phyloP scores from a whole-genome alignment of 1,140 invertebrate species.

The Akabosia matsudoensis region DNA sequence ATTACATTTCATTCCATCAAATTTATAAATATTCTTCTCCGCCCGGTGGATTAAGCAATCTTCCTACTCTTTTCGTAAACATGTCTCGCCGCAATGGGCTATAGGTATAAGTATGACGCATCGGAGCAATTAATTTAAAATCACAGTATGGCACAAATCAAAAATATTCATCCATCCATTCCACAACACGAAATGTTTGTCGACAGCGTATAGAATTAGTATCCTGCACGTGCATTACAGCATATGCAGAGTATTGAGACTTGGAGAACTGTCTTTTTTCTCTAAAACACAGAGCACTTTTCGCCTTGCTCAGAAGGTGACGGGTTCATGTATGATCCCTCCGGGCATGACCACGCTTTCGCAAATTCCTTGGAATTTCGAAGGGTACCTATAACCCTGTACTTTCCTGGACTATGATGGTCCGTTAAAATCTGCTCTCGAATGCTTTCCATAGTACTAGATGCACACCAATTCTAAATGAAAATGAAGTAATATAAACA shows the following conservation, averaged over 20 bases:
- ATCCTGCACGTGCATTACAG: neutral
- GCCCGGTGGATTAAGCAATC: too few species aligned
- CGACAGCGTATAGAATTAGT: too few species aligned
- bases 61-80: too few species aligned
- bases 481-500: constrained; percentile 4
- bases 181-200: neutral
- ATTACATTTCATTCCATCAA: too few species aligned
- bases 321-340: constrained; percentile 57
- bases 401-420: constrained; percentile 49
- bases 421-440: constrained; percentile 44
- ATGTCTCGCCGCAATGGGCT: too few species aligned
- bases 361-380: constrained; percentile 60
- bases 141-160: neutral
- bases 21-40: too few species aligned
- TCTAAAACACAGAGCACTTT: constrained; percentile 16
- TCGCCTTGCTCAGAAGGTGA: neutral
- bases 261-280: neutral
- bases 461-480: constrained; percentile 49
- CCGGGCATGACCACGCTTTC: constrained; percentile 56
- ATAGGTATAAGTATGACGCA: too few species aligned
- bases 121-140: too few species aligned
- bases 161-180: too few species aligned
- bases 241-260: neutral
- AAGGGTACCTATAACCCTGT: constrained; percentile 59
- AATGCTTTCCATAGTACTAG: constrained; percentile 44